Evolutionary conservation across 2,888 invertebrate genomes (phyloP), one percentile per base, ranked within the genome.

Genomic region (Morpho deidamia): DNA sequence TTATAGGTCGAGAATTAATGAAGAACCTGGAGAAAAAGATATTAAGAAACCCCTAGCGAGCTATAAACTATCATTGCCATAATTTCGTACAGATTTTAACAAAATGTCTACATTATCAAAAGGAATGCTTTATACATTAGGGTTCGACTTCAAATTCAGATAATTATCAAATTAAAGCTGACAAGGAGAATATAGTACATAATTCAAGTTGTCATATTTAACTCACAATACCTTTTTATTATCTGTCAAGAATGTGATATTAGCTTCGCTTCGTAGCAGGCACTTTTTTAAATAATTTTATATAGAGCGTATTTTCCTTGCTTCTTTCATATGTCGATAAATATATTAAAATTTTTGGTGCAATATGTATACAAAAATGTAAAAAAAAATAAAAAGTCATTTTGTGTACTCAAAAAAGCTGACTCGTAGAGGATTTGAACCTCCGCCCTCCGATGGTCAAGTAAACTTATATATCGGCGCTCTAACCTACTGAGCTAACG

Each of bases 361-460:
- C 3, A 23, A 23, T 23, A 5, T 23, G 5, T 23, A 23, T 5
- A 23, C 23, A 23, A 23, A 23, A 23, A 23, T 23, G 23, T 23
- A 1, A 23, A 23, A 23, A 23, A 23, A 23, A 23, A 23, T 23
- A 23, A 23, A 5, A 23, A 23, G 23, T 23, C 23, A 23, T 23
- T 23, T 23, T 23, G 23, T 3, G 5, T 23, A 23, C 4, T 23
- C 4, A 23, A 23, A 23, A 23, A 23, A 2, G n/a, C 11, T 62
- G 67, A 66, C 66, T 68, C 68, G 69, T 71, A 68, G 68, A 70
- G 68, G 71, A 71, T 68, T 70, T 67, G 69, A 69, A 67, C 66
- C 69, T 67, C 63, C 67, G 67, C 58, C 66, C 66, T 68, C 69
- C 69, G 70, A 65, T 68, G 67, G 37, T 63, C 68, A 68, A 69